Evolutionary conservation across 64 coral and sea anemone genomes (phyloP), one percentile per base, ranked within the genome.

Genomic region (Porites lutea): DNA sequence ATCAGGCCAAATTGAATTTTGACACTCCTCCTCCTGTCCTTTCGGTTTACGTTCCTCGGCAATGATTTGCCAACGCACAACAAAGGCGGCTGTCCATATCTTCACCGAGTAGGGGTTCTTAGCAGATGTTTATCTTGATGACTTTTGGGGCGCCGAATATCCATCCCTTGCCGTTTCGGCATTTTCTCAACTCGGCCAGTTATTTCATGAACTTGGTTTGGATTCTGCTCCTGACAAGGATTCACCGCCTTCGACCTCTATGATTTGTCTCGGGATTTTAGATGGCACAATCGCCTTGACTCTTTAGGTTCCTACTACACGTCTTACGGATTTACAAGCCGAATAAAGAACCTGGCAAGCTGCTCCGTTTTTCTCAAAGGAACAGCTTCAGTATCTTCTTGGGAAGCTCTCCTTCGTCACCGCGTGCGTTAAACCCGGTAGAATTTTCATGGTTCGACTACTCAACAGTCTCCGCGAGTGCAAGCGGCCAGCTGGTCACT

Each of bases 331-430:
- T 57, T 22, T 87, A 50, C 15, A 21, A 15, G 2, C 65, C 14
- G 83, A 87, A 72, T 20, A 72, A 14, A 19, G 3, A 1, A n/a
- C 16, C 3, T 87, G 65, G 83, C 4, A 71, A 72, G 5, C 66
- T 13, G 23, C 71, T 74, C 43, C 71, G 2, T 74, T 3, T 27
- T 91, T 43, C 65, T 82, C 61, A 51, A n/a, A n/a, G n/a, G n/a
- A n/a, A n/a, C n/a, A n/a, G n/a, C n/a, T n/a, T n/a, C n/a, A n/a
- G n/a, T n/a, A 51, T 7, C 14, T 89, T 0, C 22, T 89, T 8
- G 87, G 87, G 13, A 43, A 52, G 7, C 78, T 92, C 57, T 92
- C 90, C 1, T 76, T 86, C 45, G 72, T 92, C 46, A 87, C 46
- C 1, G 49, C 14, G 0, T 16, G 21, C 20, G 51, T 87, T 55